Percentiles rank a stretch among this genome's conserved stretches.
phyloP scores from a whole-genome alignment of 1,140 invertebrate genomes.

The Lordiphosa collinella region DNA sequence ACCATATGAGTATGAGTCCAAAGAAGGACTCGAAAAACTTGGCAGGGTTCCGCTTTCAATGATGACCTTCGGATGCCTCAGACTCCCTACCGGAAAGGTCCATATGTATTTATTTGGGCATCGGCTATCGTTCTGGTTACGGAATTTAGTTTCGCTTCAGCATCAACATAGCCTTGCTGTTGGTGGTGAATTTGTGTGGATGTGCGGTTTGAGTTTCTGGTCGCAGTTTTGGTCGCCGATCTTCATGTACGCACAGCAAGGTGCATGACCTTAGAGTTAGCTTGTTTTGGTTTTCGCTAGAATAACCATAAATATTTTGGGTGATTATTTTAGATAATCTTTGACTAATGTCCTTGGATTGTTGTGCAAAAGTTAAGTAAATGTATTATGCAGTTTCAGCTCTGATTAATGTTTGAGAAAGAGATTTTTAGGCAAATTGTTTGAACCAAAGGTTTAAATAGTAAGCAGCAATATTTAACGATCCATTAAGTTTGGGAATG shows the following conservation, averaged over 20 bases:
- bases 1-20: slow-evolving; percentile 17
- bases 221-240: slow-evolving; percentile 66
- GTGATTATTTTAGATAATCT: slow-evolving; percentile 79
- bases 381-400: no score
- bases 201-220: slow-evolving; percentile 72
- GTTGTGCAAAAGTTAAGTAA: slow-evolving; percentile 1
- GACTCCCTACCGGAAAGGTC: slow-evolving; percentile 61
- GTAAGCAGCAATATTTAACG: no score
- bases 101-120: slow-evolving; percentile 32
- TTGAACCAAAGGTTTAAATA: no score
- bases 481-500: no score
- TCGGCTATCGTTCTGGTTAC: slow-evolving; percentile 63
- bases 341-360: slow-evolving; percentile 64
- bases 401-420: no score
- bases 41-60: slow-evolving; percentile 42
- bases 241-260: slow-evolving; percentile 57
- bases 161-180: slow-evolving; percentile 21
- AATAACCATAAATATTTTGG: slow-evolving; percentile 74
- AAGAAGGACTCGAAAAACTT: slow-evolving; percentile 43
- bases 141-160: slow-evolving; percentile 58
- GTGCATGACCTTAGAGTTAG: slow-evolving; percentile 47
- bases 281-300: slow-evolving; percentile 52
- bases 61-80: slow-evolving; percentile 35
- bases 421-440: no score
- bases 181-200: slow-evolving; percentile 12